phyloP scores from a whole-genome alignment of 2,888 invertebrate species.

The Chirona hameri region DNA sequence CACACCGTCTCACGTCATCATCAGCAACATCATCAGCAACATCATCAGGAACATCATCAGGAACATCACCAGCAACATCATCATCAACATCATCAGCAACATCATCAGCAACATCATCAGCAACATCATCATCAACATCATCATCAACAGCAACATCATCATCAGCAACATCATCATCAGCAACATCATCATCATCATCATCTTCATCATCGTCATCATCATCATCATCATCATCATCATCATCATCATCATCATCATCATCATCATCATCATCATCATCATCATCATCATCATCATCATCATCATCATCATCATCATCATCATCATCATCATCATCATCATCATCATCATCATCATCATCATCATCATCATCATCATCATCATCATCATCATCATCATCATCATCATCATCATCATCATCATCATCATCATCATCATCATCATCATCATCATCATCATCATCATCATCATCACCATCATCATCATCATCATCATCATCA shows the following conservation, averaged over 20 bases:
- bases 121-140: no score
- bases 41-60: no score
- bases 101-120: no score
- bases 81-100: no score
- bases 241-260: slow-evolving; percentile 22
- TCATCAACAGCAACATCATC: no score
- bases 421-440: slow-evolving; percentile 4
- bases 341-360: background rate
- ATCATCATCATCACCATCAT: background rate
- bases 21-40: no score
- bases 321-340: background rate
- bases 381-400: slow-evolving; percentile 2
- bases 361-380: background rate
- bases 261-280: slow-evolving; percentile 22
- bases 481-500: background rate
- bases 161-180: no score
- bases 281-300: slow-evolving; percentile 1
- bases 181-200: no score
- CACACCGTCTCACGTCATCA: no score
- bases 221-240: slow-evolving; percentile 11
- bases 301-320: background rate
- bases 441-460: slow-evolving; percentile 14
- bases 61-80: no score
- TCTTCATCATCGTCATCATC: slow-evolving; percentile 10
- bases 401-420: slow-evolving; percentile 7